These are phyloP conservation scores for Magallana gigas DNA, from an alignment of 1,140 invertebrate species.

Conservation along the genomic window DNA sequence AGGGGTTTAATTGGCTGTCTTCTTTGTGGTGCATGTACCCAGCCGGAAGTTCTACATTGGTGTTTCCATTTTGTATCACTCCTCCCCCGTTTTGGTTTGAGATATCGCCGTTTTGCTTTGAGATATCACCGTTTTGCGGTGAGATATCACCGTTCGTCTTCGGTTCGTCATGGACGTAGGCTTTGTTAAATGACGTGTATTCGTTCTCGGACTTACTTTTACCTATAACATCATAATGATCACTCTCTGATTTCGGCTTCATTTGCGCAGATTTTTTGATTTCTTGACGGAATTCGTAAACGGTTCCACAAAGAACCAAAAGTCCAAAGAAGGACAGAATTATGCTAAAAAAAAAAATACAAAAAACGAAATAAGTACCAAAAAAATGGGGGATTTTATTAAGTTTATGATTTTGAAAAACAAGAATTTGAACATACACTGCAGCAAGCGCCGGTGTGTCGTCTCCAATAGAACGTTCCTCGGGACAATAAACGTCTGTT, in stretches of 20 bases:
- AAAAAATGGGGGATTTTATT: background rate
- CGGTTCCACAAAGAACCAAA: constrained; percentile 50
- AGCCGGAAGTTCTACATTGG: background rate
- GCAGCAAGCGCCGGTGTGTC: constrained; percentile 24
- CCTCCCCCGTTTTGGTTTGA: background rate
- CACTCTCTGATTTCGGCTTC: background rate
- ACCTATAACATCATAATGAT: constrained; percentile 7
- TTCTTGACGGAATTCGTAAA: constrained; percentile 47
- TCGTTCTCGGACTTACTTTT: background rate
- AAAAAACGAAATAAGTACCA: background rate
- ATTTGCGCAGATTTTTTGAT: background rate
- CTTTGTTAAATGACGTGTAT: background rate
- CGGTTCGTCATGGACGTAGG: background rate
- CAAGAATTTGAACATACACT: background rate
- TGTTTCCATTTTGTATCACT: constrained; percentile 12
- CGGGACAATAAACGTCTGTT: constrained; percentile 7
- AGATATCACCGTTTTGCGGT: background rate
- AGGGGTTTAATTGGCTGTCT: background rate
- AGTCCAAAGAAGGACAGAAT: constrained; percentile 47
- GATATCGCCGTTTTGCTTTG: background rate
- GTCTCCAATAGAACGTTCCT: background rate
- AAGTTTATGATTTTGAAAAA: too few species aligned
- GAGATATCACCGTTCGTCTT: background rate
- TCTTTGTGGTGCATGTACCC: constrained; percentile 39
- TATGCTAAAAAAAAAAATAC: constrained; percentile 31